Evolutionary conservation across 2,888 invertebrate genomes (phyloP), one percentile per base, ranked within the genome.

Genomic region (Mystacides longicornis): DNA sequence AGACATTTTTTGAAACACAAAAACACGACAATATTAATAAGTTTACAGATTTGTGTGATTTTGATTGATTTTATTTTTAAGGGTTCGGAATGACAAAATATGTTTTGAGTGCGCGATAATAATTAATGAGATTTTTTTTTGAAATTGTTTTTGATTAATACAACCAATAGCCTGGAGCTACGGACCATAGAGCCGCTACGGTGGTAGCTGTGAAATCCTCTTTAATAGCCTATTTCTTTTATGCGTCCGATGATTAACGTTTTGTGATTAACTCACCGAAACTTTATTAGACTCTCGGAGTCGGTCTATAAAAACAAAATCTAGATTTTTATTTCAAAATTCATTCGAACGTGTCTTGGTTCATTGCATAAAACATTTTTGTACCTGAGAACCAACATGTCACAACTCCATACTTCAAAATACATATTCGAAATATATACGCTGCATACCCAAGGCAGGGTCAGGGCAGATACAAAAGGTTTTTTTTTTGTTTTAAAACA

Each of bases 181-280:
- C 14, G 5, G 43, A 7, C 43, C 7, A 16, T 5, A 18, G 43
- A 7, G 5, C 16, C 7, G 43, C 16, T 5, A 21, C 20, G n/a
- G 20, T 45, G 45, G 37, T 37, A 37, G 20, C 45, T 21, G 45
- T 45, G 45, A 45, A 45, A 45, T 45, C 45, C 20, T 45, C 45
- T 21, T 21, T 45, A 45, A 45, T 45, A 45, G 21, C 45, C 11
- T 21, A 43, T 19, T 19, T 14, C 14, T 37, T n/a, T 37, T 37
- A 37, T 3, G 16, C 37, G 3, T 37, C n/a, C n/a, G 16, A 37
- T 37, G 37, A 37, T 37, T 37, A 37, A 37, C 37, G 37, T 37
- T n/a, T 3, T 16, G 37, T 16, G 14, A 37, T 37, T 16, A 37
- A 37, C 16, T 37, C 37, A 37, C 37, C 37, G 37, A 37, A 37